Base-by-base conservation (phyloP, 2,888 invertebrate species). In the Archips crataeganus region DNA sequence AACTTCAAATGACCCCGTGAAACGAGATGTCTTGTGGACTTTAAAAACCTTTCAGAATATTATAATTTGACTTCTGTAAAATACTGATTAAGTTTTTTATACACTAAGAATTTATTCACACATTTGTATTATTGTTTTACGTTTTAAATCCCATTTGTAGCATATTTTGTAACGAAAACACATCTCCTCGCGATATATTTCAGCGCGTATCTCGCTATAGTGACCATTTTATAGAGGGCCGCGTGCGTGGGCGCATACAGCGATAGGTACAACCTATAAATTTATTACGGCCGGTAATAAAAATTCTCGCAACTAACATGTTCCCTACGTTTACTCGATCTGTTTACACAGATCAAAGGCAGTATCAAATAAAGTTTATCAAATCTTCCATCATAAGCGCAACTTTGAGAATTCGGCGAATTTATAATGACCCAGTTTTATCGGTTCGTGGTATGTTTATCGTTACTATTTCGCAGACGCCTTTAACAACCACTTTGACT, bases 341-440 rank as follows among this genome's bases (percentile, higher is more conserved):
- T 89, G 92, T 93, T 92, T 91, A 90, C 88, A 86, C 86, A 92
- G 93, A 94, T 94, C 94, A 94, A 94, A 94, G 93, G 84, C 65
- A 76, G 79, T 80, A 84, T 84, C 85, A 86, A 87, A 91, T 90
- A 90, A 90, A 90, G 87, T 90, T 91, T 89, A 91, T 89, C 87
- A 90, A 90, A 92, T 90, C 84, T 86, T 79, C 84, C 82, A 85
- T 89, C 88, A 82, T 84, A 82, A 79, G 78, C 68, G 86, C 84
- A 86, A 83, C 81, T 86, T 77, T 80, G 80, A 84, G 79, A 82
- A 85, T 86, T 85, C 82, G 79, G 77, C 80, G 86, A 86, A 87
- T 83, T 81, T 71, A 65, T 70, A 83, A 86, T 82, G 82, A 82
- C 83, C 84, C 78, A 81, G 80, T 81, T 84, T 79, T 76, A 77